Conservation (phyloP, 2,797 vertebrate species). For the Poecilia velifera region DNA sequence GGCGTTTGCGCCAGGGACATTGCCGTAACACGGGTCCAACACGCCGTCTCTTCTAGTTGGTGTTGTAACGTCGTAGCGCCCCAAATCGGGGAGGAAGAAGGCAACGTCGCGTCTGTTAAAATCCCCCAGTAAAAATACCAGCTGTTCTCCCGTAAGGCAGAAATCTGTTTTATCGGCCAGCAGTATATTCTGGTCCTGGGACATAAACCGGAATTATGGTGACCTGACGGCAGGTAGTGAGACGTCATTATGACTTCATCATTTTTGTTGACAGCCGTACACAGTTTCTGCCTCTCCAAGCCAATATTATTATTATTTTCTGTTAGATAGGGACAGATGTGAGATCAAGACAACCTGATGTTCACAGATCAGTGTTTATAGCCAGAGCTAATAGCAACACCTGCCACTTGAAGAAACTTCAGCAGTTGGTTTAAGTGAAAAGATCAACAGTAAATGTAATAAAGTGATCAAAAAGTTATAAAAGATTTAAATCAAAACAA, state of each 20-base stretch:
- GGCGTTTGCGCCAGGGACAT: neutral
- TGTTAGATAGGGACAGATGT: too few species aligned
- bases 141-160: neutral
- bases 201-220: neutral
- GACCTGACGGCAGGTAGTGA: neutral
- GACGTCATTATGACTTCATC: neutral
- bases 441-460: too few species aligned
- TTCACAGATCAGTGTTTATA: too few species aligned
- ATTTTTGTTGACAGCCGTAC: neutral
- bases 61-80: neutral
- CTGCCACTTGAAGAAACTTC: too few species aligned
- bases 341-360: too few species aligned
- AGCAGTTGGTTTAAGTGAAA: too few species aligned
- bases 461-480: too few species aligned
- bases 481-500: too few species aligned
- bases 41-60: neutral
- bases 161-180: neutral
- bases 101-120: neutral
- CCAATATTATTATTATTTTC: too few species aligned
- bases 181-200: neutral
- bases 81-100: neutral
- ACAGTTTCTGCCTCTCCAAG: neutral
- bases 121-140: neutral
- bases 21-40: neutral
- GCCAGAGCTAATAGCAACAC: too few species aligned